Percentiles rank a stretch among this genome's conserved stretches.
Conservation (phyloP, 2,797 vertebrate genomes). For the Artibeus jamaicensis region DNA sequence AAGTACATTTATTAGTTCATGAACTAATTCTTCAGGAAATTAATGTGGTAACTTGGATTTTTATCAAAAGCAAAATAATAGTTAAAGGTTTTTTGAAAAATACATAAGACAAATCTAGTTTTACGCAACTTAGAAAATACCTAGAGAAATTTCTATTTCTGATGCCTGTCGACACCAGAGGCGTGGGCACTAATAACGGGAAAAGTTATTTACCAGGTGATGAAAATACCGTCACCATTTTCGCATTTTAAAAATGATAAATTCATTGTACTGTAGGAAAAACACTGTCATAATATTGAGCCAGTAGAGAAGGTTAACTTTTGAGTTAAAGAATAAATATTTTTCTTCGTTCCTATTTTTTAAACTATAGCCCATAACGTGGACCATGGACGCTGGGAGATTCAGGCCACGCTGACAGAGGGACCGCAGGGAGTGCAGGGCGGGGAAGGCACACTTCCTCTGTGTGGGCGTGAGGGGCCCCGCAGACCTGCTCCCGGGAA, state of each 20-base stretch:
- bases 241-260: background rate
- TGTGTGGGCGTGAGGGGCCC: background rate
- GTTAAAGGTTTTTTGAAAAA: background rate
- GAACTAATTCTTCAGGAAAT: slow-evolving; percentile 25
- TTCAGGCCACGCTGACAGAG: background rate
- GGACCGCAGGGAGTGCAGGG: background rate
- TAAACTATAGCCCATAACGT: background rate
- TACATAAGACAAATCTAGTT: background rate
- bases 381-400: background rate
- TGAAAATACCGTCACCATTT: background rate
- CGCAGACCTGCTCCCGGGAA: background rate
- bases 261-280: background rate
- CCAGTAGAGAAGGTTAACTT: background rate
- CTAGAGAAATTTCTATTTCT: background rate
- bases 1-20: slow-evolving; percentile 28
- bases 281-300: background rate
- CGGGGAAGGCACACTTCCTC: background rate
- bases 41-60: background rate
- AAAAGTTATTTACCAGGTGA: background rate
- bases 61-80: background rate
- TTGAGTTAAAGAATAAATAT: background rate
- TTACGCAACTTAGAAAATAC: background rate
- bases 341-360: background rate
- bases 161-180: background rate
- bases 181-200: background rate